Base-by-base conservation (phyloP, 2,888 invertebrate genomes). In the Pachymerium ferrugineum region DNA sequence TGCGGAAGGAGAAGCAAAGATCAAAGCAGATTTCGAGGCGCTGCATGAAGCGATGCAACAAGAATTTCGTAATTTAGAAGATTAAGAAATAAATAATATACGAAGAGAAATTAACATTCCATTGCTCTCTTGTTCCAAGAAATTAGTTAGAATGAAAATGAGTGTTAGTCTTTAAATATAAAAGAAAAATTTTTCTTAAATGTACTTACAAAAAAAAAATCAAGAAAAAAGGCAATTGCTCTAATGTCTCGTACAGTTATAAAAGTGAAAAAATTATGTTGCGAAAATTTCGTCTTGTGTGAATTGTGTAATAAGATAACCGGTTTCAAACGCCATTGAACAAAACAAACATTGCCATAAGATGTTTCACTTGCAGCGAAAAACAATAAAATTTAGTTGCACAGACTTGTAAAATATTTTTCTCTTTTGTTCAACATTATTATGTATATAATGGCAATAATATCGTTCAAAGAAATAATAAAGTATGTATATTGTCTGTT, bases 21-120 rank as follows among this genome's bases (percentile, higher is more conserved):
- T 99, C 84, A 93, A 93, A 85, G 90, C 92, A 69, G 97, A 98
- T 81, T 97, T 93, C 84, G 98, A 99, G 83, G 97, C 97, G 81
- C 86, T 99, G 74, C 87, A 94, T 80, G 99, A 99, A 84, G 94
- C 96, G 83, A 94, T 99, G 87, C 93, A 95, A 80, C 92, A 93
- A 82, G 93, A 94, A 79, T 99, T 99, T 88, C 91, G 98, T 84
- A 97, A 97, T 87, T 87, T 99, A 81, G 98, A 99, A 87, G 98
- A 99, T 85, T 96, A 94, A 87, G 16, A 8, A 6, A 2, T 16
- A 8, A 12, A 38, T 12, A n/a, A n/a, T 35, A n/a, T n/a, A n/a
- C n/a, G 38, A 12, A 12, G n/a, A 8, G 4, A 38, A 38, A 38
- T 10, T 16, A 38, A 38, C 38, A 38, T 38, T 38, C 38, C 38